Conservation (phyloP, 2,888 invertebrate genomes). For the Phaedon cochleariae region DNA sequence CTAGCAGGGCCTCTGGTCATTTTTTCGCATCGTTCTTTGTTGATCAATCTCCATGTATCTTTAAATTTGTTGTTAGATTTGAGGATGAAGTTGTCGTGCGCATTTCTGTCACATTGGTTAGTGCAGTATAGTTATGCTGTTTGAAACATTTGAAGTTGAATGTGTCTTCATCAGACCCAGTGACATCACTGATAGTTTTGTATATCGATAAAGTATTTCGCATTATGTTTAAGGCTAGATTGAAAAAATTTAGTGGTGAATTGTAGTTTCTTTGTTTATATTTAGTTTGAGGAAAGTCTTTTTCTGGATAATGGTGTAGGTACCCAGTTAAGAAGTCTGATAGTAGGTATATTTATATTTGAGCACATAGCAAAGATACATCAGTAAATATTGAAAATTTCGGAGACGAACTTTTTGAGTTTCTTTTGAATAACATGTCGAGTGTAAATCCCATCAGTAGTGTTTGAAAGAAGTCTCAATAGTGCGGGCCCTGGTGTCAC, state of each 20-base stretch:
- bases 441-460: too few species aligned
- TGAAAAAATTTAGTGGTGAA: neutral
- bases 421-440: too few species aligned
- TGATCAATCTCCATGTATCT: too few species aligned
- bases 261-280: neutral
- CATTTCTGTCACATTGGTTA: too few species aligned
- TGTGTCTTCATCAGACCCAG: neutral
- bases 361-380: neutral
- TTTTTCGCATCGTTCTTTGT: too few species aligned
- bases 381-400: neutral
- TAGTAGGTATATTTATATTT: neutral
- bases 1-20: too few species aligned
- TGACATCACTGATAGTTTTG: neutral
- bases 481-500: too few species aligned
- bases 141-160: neutral
- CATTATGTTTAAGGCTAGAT: neutral
- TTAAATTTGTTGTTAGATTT: too few species aligned
- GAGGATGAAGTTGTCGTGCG: too few species aligned
- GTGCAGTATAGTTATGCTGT: too few species aligned
- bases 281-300: neutral
- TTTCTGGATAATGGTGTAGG: neutral
- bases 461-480: too few species aligned
- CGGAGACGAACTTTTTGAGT: too few species aligned
- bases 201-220: neutral
- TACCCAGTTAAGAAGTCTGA: neutral